Evolutionary conservation across 2,797 vertebrate genomes (phyloP), one percentile per base, ranked within the genome.

Genomic region (Rousettus madagascariensis): DNA sequence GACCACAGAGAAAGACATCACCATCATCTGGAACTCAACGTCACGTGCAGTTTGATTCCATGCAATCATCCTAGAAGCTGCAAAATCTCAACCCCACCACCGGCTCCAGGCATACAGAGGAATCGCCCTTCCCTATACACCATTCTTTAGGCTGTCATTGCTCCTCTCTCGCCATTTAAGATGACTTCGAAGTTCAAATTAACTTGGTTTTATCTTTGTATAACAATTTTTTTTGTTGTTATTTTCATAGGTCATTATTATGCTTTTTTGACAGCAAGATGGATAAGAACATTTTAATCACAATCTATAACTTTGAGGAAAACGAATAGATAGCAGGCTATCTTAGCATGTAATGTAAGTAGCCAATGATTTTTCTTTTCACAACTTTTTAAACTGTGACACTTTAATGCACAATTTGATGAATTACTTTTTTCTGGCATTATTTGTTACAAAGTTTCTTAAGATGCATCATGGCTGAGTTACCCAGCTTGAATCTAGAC

Each of bases 381-480:
- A 65, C 63, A 77, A 19, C 13, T 68, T 88, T 95, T 94, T 77
- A 38, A 33, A 36, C 6, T 3, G 33, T 51, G 41, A 55, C 72
- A 94, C 69, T 91, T 89, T 65, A 89, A 84, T 86, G 79, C 24
- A 72, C n/a, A 66, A 51, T 19, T 30, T 19, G 75, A 93, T 94
- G 86, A 86, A 83, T 88, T 88, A 55, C 8, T 89, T 90, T 75
- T 93, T 95, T 83, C 85, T 87, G 38, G 30, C 61, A 41, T 80
- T 72, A 55, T 94, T 91, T 95, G 49, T 93, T 77, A 84, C 41
- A 55, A 57, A 80, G 51, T 96, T 59, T 94, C 84, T 74, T 91
- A 84, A 95, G 95, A 90, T 90, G n/a, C 28, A 74, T 96, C 77
- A 79, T n/a, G 85, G 51, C 83, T 84, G 77, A 93, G 88, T 33